These are phyloP conservation scores for Megalopta genalis DNA, from an alignment of 1,140 invertebrate genomes.

Conservation along the genomic window DNA sequence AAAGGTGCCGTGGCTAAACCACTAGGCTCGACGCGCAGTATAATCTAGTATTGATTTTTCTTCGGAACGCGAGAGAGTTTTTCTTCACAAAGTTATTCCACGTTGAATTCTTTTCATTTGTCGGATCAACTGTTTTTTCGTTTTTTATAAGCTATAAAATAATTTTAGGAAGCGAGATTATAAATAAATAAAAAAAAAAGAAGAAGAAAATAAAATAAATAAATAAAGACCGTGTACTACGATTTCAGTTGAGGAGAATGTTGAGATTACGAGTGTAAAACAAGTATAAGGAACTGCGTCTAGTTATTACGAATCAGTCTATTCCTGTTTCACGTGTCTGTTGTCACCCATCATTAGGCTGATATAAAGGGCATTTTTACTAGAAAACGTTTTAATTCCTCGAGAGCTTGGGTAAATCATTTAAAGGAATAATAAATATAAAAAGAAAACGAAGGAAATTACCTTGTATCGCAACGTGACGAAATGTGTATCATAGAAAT, in stretches of 20 bases:
- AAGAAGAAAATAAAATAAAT: not conserved
- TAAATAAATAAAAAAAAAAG: not conserved
- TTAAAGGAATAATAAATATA: constrained; percentile 22
- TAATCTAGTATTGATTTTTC: constrained; percentile 14
- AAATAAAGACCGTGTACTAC: constrained; percentile 10
- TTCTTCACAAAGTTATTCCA: constrained; percentile 8
- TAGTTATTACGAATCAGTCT: constrained; percentile 14
- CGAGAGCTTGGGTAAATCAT: constrained; percentile 9
- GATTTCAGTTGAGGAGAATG: constrained; percentile 11
- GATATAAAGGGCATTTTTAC: constrained; percentile 43
- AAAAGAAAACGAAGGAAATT: not conserved
- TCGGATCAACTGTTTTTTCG: not conserved
- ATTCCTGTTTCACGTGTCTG: constrained; percentile 6
- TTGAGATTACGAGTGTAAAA: constrained; percentile 7
- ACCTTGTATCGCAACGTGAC: constrained; percentile 18
- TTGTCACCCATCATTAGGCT: constrained; percentile 21
- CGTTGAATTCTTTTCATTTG: constrained; percentile 8
- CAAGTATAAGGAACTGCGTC: constrained; percentile 10
- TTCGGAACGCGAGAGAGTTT: constrained; percentile 1
- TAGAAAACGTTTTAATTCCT: constrained; percentile 21
- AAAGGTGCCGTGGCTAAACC: constrained; percentile 69
- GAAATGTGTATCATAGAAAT: constrained; percentile 42
- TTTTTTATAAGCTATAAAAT: constrained; percentile 16
- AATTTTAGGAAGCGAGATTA: constrained; percentile 8
- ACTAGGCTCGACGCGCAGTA: constrained; percentile 42